Conservation (phyloP, 2,888 invertebrate species). For the Neuroscelio doddi region DNA sequence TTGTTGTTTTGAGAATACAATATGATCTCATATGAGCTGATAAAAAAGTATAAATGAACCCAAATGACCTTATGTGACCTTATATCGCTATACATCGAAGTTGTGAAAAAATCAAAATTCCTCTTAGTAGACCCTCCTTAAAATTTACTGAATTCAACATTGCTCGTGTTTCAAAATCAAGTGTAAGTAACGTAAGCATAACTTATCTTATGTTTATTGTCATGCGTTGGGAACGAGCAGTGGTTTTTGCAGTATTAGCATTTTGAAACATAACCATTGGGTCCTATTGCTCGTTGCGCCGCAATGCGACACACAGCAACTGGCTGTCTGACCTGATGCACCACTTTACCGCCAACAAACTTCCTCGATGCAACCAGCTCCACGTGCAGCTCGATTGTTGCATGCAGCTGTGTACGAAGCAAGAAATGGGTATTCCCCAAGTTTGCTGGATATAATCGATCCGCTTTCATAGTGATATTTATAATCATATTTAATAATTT, state of each 20-base stretch:
- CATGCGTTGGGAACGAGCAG: conserved; percentile 10
- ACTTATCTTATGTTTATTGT: not conserved
- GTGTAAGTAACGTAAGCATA: not conserved
- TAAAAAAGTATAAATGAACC: no score
- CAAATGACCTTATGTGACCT: no score
- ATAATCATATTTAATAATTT: no score
- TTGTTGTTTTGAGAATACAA: no score
- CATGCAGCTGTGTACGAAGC: conserved; percentile 5
- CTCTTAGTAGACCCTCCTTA: conserved; percentile 4
- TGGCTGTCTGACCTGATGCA: conserved; percentile 52
- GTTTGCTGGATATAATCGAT: no score
- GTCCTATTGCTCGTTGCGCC: conserved; percentile 61
- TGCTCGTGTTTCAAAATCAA: conserved; percentile 6
- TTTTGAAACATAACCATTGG: conserved; percentile 48
- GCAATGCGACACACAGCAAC: conserved; percentile 68
- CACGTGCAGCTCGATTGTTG: conserved; percentile 43
- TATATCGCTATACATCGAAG: no score
- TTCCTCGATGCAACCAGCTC: conserved; percentile 27
- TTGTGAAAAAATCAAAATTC: no score
- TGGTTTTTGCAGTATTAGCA: conserved; percentile 32
- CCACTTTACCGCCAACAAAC: conserved; percentile 50
- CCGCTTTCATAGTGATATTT: no score
- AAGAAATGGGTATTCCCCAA: no score
- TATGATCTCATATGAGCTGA: no score
- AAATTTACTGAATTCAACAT: not conserved